Base-by-base conservation (phyloP, 2,113 vertebrate species). In the Trichechus manatus region DNA sequence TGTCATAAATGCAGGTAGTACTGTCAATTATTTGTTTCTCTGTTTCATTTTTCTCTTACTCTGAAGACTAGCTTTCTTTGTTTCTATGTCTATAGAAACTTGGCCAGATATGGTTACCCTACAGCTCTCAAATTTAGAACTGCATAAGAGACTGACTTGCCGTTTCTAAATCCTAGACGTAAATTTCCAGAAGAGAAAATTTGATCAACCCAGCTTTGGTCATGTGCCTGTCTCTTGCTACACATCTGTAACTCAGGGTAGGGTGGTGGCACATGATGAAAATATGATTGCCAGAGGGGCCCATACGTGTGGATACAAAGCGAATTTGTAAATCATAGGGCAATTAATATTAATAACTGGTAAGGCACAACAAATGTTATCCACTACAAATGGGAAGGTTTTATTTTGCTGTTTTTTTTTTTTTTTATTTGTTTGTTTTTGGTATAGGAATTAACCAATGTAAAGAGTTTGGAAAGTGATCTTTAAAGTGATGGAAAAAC, bases 101-200 rank as follows among this genome's bases (percentile, higher is more conserved):
- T 66, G 64, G 64, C 22, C 64, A 66, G 64, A 87, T 96, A 81
- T 68, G 29, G n/a, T 90, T 95, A 14, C 6, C 50, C 39, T 88
- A 89, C 2, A 68, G 94, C 9, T 94, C 44, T 91, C 8, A 74
- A 96, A 92, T 91, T 88, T 85, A 91, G 47, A 94, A 78, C 31
- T 25, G 63, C 9, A 68, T 91, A 36, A 91, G 89, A 94, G 25
- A 79, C n/a, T 88, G n/a, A 94, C 14, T 61, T 93, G 8, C 10
- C 17, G 82, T 72, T 93, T 94, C 22, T 93, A n/a, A 96, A 85
- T 89, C 50, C 5, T 85, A 42, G n/a, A 87, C 82, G 66, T 86
- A 59, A 83, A 68, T 79, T 14, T 79, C 17, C 13, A 80, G 36
- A 61, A 56, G 5, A 89, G 74, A 93, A 88, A 78, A 93, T 63